Percentiles rank a stretch among this genome's conserved stretches.
These are phyloP conservation scores for Oscarella lobularis DNA, from an alignment of 37 sponge, comb jelly and placozoan species.

Conservation along the genomic window DNA sequence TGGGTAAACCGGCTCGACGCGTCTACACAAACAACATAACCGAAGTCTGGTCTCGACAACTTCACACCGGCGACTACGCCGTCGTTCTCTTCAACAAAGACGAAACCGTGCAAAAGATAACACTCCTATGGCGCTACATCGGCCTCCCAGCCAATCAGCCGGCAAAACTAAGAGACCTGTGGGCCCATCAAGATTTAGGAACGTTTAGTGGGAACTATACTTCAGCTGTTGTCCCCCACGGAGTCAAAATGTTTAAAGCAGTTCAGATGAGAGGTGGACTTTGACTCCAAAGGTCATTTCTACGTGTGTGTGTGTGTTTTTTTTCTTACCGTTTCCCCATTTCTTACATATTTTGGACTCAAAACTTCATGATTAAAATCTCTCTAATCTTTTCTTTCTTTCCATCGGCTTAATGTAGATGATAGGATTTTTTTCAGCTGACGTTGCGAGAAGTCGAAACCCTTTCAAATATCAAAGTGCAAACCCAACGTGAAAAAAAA, in stretches of 20 bases:
- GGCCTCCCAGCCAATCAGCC: not conserved
- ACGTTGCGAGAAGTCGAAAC: too few relatives aligned
- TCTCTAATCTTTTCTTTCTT: too few relatives aligned
- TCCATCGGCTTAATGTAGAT: too few relatives aligned
- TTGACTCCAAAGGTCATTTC: too few relatives aligned
- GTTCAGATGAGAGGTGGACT: too few relatives aligned
- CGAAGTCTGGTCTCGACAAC: slow-evolving; percentile 64
- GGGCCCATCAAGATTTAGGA: slow-evolving; percentile 43
- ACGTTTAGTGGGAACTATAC: slow-evolving; percentile 17
- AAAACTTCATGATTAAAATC: too few relatives aligned
- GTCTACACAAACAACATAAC: not conserved
- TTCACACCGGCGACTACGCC: slow-evolving; percentile 24
- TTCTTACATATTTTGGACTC: too few relatives aligned
- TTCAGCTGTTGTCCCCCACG: slow-evolving; percentile 39
- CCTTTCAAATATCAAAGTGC: too few relatives aligned
- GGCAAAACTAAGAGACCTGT: slow-evolving; percentile 34
- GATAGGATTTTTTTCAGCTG: too few relatives aligned
- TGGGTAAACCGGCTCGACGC: slow-evolving; percentile 36
- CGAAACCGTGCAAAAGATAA: not conserved
- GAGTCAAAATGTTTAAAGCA: slow-evolving; percentile 13
- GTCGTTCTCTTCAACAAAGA: slow-evolving; percentile 44
- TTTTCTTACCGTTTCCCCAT: too few relatives aligned
- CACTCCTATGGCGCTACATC: not conserved
- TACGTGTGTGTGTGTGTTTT: too few relatives aligned
- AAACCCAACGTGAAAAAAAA: too few relatives aligned